Percentiles rank a stretch among this genome's conserved stretches.
phyloP scores from a whole-genome alignment of 2,113 vertebrate genomes.

The Plecotus auritus region DNA sequence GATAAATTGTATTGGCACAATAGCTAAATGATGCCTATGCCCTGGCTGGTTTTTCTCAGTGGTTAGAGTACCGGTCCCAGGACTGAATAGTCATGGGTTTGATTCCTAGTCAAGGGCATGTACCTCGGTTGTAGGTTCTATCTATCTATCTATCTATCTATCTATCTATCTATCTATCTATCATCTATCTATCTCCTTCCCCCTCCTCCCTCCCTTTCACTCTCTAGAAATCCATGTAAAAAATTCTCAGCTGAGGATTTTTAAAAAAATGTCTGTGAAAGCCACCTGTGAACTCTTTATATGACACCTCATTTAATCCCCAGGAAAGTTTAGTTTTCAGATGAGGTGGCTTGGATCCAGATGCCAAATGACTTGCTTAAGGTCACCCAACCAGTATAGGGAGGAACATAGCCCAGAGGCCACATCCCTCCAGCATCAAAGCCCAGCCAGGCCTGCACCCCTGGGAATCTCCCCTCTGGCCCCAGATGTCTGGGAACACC shows the following conservation, averaged over 20 bases:
- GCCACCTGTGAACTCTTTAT: not conserved
- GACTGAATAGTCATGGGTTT: too few species aligned
- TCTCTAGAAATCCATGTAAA: too few species aligned
- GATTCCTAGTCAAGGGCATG: too few species aligned
- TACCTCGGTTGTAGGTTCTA: too few species aligned
- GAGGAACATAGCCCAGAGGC: not conserved
- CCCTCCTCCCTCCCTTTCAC: too few species aligned
- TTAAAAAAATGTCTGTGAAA: too few species aligned
- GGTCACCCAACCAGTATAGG: fast-evolving
- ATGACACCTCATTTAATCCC: not conserved
- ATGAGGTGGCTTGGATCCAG: not conserved
- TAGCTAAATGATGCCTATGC: not conserved
- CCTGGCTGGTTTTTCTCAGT: too few species aligned
- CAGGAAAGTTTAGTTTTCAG: not conserved
- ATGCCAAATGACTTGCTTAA: not conserved
- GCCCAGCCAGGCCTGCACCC: fast-evolving
- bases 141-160: too few species aligned
- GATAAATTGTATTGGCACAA: not conserved
- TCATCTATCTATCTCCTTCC: too few species aligned
- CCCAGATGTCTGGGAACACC: not conserved
- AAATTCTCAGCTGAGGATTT: too few species aligned
- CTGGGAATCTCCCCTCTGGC: not conserved
- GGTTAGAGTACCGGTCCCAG: too few species aligned
- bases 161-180: too few species aligned
- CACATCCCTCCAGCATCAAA: not conserved